Percentiles rank a stretch among this genome's conserved stretches.
Conservation (phyloP, 2,888 invertebrate genomes). For the Lasioglossum vierecki region DNA sequence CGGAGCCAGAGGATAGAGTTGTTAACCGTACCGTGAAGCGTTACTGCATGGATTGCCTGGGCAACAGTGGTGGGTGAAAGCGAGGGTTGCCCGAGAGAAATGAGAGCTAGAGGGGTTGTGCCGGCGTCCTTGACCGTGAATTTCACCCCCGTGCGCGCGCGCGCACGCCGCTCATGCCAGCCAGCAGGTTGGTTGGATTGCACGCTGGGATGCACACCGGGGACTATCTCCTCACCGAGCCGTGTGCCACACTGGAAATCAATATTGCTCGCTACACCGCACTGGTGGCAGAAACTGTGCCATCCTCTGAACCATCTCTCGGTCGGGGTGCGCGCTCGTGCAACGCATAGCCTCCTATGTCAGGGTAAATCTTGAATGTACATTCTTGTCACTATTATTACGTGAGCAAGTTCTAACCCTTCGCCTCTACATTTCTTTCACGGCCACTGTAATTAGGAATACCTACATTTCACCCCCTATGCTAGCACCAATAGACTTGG, state of each 20-base stretch:
- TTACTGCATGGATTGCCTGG: conserved; percentile 29
- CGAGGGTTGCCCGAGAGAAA: conserved; percentile 60
- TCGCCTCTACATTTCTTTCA: neutral
- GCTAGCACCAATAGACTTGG: neutral
- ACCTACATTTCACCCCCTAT: neutral
- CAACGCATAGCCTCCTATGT: neutral
- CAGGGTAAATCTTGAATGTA: neutral
- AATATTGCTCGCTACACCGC: conserved; percentile 57
- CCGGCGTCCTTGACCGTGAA: conserved; percentile 77
- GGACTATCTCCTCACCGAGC: conserved; percentile 57
- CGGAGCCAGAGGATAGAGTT: conserved; percentile 50
- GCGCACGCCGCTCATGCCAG: neutral
- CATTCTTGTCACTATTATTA: neutral
- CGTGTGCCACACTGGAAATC: conserved; percentile 57
- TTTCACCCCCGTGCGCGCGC: conserved; percentile 50
- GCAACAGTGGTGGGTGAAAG: conserved; percentile 56
- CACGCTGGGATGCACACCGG: conserved; percentile 70
- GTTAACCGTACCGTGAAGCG: conserved; percentile 67
- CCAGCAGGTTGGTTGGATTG: conserved; percentile 63
- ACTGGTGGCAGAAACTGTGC: conserved; percentile 50
- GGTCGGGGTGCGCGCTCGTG: neutral
- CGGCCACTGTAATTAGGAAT: neutral
- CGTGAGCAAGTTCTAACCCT: neutral
- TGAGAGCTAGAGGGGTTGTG: conserved; percentile 66
- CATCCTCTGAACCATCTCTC: conserved; percentile 21